Evolutionary conservation across 2,888 invertebrate genomes (phyloP).

Genomic region (Pyralis farinalis): DNA sequence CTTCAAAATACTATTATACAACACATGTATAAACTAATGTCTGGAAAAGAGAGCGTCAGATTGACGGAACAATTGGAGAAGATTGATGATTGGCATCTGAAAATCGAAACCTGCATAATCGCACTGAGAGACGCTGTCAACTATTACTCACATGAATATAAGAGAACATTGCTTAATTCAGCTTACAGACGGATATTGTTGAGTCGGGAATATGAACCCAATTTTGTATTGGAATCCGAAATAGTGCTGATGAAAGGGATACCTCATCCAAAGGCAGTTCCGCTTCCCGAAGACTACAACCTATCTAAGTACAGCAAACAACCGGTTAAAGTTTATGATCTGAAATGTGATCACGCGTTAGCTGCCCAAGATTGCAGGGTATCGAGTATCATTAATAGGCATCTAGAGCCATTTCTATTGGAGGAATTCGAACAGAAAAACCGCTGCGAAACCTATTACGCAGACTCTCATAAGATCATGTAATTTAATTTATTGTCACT

Average conservation of each 20-base stretch:
- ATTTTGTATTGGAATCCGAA: constrained; percentile 37
- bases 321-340: constrained; percentile 33
- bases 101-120: constrained; percentile 27
- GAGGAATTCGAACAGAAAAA: constrained; percentile 35
- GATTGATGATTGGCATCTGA: constrained; percentile 27
- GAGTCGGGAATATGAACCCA: constrained; percentile 35
- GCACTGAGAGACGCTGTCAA: constrained; percentile 20
- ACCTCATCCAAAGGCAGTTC: constrained; percentile 22
- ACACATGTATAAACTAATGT: constrained; percentile 32
- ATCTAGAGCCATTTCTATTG: constrained; percentile 27
- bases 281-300: constrained; percentile 37
- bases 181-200: constrained; percentile 34
- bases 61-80: constrained; percentile 23
- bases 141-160: constrained; percentile 34
- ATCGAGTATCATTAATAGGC: constrained; percentile 42
- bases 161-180: constrained; percentile 27
- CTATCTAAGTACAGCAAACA: constrained; percentile 38
- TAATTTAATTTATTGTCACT: constrained; percentile 15
- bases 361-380: constrained; percentile 35
- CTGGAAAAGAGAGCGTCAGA: constrained; percentile 20
- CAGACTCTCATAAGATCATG: constrained; percentile 15
- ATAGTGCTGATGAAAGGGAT: constrained; percentile 42
- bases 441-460: constrained; percentile 31
- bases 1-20: constrained; percentile 33
- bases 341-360: constrained; percentile 32